Base-by-base conservation (phyloP, 1,140 invertebrate genomes). In the Drosophila suzukii region DNA sequence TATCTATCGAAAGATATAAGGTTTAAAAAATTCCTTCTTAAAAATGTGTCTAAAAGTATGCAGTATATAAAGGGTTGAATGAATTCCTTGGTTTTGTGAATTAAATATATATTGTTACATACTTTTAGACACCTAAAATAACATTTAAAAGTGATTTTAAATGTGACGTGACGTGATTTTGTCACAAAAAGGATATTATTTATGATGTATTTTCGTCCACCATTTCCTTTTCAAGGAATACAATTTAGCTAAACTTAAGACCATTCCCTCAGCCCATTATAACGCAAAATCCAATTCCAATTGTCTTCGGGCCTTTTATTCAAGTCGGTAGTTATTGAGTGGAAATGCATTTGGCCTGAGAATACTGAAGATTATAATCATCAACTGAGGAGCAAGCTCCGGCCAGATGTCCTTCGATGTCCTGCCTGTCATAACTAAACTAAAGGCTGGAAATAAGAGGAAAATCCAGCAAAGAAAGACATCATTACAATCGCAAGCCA, bases 351-450 rank as follows among this genome's bases (percentile, higher is more conserved):
- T 65, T 67, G 62, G 46, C 32, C 66, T 71, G 68, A 50, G 66
- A 58, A 49, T 43, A 71, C 68, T 71, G 38, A 44, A 57, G 65
- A 58, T 71, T 71, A 71, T 72, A 53, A 71, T 71, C 67, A 71
- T 57, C 34, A 32, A 46, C 20, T 30, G 17, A 27, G 47, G 20
- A 30, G 34, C 49, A 17, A 7, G 17, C 43, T 39, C 32, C n/a
- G 38, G 1, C 38, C 58, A 67, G 44, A 53, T 68, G 61, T 67
- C 65, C 65, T 67, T 67, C 41, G 32, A 34, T 32, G 32, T 66
- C 15, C 65, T 68, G 56, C 6, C 55, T 30, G 46, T 66, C 65
- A 63, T 67, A 34, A 49, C 44, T 32, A 13, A 34, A 49, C 36
- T 32, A 13, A 17, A 11, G 5, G 15, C 38, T 34, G 13, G n/a